phyloP scores from a whole-genome alignment of 2,113 vertebrate species.

The Antechinus stuartii region DNA sequence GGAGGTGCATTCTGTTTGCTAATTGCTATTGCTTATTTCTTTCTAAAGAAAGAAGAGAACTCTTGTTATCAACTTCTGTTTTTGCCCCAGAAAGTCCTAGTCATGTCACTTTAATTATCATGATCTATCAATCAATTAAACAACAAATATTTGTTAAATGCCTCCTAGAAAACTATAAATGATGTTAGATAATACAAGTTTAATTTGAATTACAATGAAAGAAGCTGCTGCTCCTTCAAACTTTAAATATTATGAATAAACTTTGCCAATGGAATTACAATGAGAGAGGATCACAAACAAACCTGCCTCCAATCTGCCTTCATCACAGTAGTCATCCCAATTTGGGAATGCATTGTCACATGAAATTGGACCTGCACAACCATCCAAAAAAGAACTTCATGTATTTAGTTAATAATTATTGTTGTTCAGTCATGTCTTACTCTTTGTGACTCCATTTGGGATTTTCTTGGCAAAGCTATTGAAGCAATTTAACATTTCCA shows the following conservation, averaged over 20 bases:
- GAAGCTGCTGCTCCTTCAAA: slow-evolving; percentile 39
- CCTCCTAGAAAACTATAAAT: neutral
- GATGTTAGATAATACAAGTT: neutral
- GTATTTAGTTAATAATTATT: neutral
- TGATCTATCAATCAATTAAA: neutral
- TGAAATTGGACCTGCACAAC: slow-evolving; percentile 18
- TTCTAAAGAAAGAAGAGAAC: neutral
- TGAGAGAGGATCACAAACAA: slow-evolving; percentile 28
- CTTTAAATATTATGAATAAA: slow-evolving; percentile 58
- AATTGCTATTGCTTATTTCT: neutral
- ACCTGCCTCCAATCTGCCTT: slow-evolving; percentile 1
- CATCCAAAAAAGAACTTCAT: slow-evolving; percentile 51
- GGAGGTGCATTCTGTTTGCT: neutral
- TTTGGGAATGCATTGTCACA: slow-evolving; percentile 33
- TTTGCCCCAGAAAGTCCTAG: neutral
- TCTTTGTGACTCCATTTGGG: neutral
- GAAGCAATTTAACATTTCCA: neutral
- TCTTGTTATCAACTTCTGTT: neutral
- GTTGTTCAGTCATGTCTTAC: neutral
- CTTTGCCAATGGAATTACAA: slow-evolving; percentile 36
- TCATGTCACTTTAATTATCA: neutral
- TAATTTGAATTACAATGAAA: slow-evolving; percentile 49
- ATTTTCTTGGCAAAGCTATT: neutral
- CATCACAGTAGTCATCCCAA: slow-evolving; percentile 56
- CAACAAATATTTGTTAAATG: neutral